phyloP scores from a whole-genome alignment of 2,797 vertebrate species.

The Phylloscopus collybita region DNA sequence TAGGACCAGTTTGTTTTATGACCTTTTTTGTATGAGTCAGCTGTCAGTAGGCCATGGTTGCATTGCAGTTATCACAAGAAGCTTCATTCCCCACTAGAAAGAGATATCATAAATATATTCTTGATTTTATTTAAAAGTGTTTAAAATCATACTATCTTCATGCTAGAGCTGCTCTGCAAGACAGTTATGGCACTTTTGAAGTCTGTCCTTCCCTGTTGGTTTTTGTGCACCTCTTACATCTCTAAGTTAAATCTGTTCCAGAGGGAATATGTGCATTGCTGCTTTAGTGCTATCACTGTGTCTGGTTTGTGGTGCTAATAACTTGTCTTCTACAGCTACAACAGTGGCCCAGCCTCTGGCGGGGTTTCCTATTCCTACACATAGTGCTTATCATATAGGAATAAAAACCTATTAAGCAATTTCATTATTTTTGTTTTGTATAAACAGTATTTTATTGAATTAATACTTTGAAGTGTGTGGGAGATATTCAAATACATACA shows the following conservation, averaged over 20 bases:
- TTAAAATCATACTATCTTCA: background rate
- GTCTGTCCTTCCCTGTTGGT: rapidly evolving
- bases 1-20: slow-evolving; percentile 3
- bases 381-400: background rate
- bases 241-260: background rate
- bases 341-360: background rate
- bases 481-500: background rate
- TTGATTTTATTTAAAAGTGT: background rate
- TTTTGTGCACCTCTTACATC: background rate
- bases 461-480: background rate
- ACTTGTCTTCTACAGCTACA: background rate
- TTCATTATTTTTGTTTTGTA: background rate
- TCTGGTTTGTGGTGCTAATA: background rate
- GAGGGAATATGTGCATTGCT: background rate
- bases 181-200: background rate
- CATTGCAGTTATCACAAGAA: background rate
- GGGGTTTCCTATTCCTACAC: background rate
- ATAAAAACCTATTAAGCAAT: background rate
- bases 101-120: background rate
- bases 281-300: background rate
- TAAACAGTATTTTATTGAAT: background rate
- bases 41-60: background rate
- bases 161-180: background rate
- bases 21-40: background rate
- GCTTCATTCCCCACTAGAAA: background rate